phyloP scores from a whole-genome alignment of 2,113 vertebrate species.

The Bubalus kerabau region DNA sequence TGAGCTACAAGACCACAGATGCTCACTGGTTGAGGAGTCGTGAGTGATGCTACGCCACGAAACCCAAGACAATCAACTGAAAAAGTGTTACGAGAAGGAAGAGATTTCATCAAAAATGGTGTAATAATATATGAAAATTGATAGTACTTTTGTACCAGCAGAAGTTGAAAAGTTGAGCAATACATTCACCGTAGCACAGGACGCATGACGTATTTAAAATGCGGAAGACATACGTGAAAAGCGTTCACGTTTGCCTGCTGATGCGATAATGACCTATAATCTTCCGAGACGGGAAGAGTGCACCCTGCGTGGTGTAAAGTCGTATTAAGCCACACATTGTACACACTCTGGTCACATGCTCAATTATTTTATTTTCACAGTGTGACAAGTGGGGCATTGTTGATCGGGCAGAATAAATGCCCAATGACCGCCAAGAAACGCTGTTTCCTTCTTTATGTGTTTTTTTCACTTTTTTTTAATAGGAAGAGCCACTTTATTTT shows the following conservation, averaged over 20 bases:
- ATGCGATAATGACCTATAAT: background rate
- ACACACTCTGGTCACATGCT: background rate
- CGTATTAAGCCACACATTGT: background rate
- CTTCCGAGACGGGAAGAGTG: background rate
- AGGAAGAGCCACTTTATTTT: background rate
- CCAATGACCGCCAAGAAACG: accelerated
- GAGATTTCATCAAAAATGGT: background rate
- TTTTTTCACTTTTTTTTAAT: background rate
- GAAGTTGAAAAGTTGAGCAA: background rate
- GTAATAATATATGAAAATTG: background rate
- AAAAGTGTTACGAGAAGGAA: background rate
- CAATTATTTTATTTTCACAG: background rate
- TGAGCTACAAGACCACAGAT: background rate
- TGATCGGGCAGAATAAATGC: background rate
- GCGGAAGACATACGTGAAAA: accelerated
- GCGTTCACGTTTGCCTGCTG: background rate
- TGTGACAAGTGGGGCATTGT: background rate
- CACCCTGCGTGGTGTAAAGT: background rate
- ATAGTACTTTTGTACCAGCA: background rate
- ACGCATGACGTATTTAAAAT: background rate
- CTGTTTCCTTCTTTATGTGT: background rate
- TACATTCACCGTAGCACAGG: background rate
- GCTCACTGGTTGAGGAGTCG: background rate
- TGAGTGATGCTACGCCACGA: background rate
- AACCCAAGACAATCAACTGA: background rate